phyloP scores from a whole-genome alignment of 2,888 invertebrate genomes.

The Apantesis nais region DNA sequence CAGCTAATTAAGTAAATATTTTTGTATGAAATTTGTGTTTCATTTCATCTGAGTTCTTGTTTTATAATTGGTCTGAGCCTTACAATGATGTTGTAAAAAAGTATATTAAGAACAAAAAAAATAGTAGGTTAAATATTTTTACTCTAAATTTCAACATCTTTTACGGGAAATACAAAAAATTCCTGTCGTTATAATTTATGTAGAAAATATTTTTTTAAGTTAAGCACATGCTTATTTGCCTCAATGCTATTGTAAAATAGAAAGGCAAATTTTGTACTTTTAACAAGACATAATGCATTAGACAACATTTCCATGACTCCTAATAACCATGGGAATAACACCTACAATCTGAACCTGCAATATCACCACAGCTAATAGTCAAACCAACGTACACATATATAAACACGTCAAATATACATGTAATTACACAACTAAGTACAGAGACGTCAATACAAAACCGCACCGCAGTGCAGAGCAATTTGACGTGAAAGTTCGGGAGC shows the following conservation, averaged over 20 bases:
- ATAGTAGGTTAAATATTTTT: too few species aligned
- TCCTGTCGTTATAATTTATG: not conserved
- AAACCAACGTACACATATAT: conserved; percentile 12
- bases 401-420: conserved; percentile 18
- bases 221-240: not conserved
- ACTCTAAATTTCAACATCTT: too few species aligned
- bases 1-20: conserved; percentile 43
- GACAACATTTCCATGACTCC: not conserved
- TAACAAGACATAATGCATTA: not conserved
- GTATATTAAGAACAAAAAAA: not conserved
- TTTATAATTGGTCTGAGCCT: not conserved
- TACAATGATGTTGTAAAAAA: not conserved
- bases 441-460: conserved; percentile 19
- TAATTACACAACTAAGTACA: conserved; percentile 20
- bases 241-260: not conserved
- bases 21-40: conserved; percentile 6
- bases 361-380: not conserved
- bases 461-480: conserved; percentile 32
- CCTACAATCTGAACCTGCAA: not conserved
- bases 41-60: not conserved
- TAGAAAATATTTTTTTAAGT: not conserved
- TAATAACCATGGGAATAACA: not conserved
- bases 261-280: not conserved
- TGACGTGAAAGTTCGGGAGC: conserved; percentile 15
- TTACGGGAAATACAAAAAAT: not conserved